A percentile compares a stretch with the other conserved stretches of the same genome.
Evolutionary conservation across 2,113 vertebrate genomes (phyloP).

Genomic region (Pleuronectes platessa): DNA sequence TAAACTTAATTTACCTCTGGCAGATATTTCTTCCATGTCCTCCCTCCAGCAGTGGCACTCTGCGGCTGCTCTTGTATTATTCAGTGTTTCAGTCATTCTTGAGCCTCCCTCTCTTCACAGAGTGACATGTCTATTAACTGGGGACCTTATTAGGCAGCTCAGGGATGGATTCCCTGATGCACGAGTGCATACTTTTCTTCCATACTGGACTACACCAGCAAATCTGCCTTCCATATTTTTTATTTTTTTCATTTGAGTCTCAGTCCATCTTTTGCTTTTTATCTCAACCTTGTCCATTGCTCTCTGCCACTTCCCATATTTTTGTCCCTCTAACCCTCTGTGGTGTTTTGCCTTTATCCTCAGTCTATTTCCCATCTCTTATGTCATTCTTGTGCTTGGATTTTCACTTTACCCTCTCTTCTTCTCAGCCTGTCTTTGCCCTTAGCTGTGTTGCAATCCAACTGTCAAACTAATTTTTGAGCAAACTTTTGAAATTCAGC

Average conservation of each 20-base stretch:
- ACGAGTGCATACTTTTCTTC: constrained; percentile 26
- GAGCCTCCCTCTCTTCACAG: constrained; percentile 39
- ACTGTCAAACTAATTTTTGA: constrained; percentile 42
- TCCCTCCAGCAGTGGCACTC: constrained; percentile 27
- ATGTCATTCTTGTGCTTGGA: constrained; percentile 15
- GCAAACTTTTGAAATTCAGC: constrained; percentile 11
- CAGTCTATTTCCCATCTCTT: constrained; percentile 8
- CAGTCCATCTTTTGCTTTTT: neutral
- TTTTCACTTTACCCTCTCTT: constrained; percentile 7
- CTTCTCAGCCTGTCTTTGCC: constrained; percentile 35
- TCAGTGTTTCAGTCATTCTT: constrained; percentile 59
- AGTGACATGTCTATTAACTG: constrained; percentile 63
- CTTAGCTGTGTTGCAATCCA: constrained; percentile 28
- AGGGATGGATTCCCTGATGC: constrained; percentile 15
- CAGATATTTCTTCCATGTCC: constrained; percentile 32
- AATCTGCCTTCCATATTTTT: constrained; percentile 8
- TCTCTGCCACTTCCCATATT: neutral
- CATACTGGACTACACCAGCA: constrained; percentile 38
- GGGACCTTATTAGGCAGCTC: constrained; percentile 64
- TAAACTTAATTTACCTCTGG: constrained; percentile 31
- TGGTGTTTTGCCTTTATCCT: constrained; percentile 16
- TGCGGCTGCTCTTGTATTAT: constrained; percentile 58
- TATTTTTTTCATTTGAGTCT: neutral
- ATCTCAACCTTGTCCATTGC: neutral
- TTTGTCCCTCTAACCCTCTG: constrained; percentile 4